Evolutionary conservation across 2,888 invertebrate genomes (phyloP).

Genomic region (Caenorhabditis sp.): DNA sequence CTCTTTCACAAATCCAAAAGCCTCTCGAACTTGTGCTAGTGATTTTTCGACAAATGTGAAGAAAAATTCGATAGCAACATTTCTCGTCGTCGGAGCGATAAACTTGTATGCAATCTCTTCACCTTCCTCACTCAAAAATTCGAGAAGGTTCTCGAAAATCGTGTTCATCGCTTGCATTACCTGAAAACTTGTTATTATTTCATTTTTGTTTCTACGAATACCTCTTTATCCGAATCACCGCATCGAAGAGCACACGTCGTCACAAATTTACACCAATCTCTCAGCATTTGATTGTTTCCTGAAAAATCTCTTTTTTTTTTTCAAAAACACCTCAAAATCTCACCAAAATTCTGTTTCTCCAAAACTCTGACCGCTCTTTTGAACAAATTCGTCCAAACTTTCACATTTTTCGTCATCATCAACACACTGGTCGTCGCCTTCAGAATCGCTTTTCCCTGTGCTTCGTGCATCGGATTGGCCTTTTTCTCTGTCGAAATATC

Average conservation of each 20-base stretch:
- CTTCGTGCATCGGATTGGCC: slow-evolving; percentile 20
- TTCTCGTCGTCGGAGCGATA: slow-evolving; percentile 23
- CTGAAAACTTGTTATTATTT: neutral
- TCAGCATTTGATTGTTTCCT: slow-evolving; percentile 37
- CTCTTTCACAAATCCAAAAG: slow-evolving; percentile 24
- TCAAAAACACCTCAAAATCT: slow-evolving; percentile 4
- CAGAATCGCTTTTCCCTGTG: slow-evolving; percentile 27
- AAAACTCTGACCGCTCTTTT: slow-evolving; percentile 18
- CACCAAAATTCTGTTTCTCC: slow-evolving; percentile 28
- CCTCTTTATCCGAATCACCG: slow-evolving; percentile 12
- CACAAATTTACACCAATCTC: slow-evolving; percentile 28
- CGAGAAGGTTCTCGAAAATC: slow-evolving; percentile 34
- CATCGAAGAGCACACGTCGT: slow-evolving; percentile 18
- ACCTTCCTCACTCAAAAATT: slow-evolving; percentile 36
- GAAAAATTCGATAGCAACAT: slow-evolving; percentile 26
- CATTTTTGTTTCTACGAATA: neutral
- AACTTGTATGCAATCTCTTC: slow-evolving; percentile 25
- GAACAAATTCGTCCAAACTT: slow-evolving; percentile 31
- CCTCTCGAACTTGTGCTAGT: slow-evolving; percentile 18
- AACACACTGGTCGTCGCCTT: slow-evolving; percentile 13
- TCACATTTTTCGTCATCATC: slow-evolving; percentile 24
- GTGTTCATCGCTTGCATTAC: slow-evolving; percentile 12
- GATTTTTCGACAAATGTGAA: slow-evolving; percentile 27
- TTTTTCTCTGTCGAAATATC: slow-evolving; percentile 30
- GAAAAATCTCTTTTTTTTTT: too few relatives aligned